Evolutionary conservation across 2,113 vertebrate genomes (phyloP).

Genomic region (Cololabis saira): DNA sequence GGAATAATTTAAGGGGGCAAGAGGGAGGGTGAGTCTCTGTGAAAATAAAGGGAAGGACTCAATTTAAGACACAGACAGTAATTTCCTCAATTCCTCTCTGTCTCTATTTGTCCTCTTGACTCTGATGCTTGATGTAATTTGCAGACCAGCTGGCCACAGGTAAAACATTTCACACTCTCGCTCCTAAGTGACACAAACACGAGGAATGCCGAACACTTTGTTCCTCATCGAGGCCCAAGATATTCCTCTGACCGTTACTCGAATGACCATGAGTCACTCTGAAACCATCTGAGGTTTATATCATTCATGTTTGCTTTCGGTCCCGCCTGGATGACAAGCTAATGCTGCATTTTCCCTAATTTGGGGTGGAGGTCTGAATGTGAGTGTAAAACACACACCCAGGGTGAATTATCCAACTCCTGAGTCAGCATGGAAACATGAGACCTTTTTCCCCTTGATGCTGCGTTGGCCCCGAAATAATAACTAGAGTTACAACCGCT

Average conservation of each 20-base stretch:
- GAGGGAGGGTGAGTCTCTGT: not conserved
- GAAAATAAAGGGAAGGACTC: conserved; percentile 3
- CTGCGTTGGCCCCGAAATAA: conserved; percentile 41
- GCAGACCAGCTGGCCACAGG: conserved; percentile 46
- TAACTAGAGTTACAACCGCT: conserved; percentile 33
- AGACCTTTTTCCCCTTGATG: conserved; percentile 51
- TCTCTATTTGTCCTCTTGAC: conserved; percentile 20
- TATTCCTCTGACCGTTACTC: conserved; percentile 31
- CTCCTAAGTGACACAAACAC: conserved; percentile 28
- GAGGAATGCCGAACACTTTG: conserved; percentile 40
- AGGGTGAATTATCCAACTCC: conserved; percentile 66
- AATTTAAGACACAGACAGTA: not conserved
- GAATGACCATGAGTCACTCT: conserved; percentile 59
- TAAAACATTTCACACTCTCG: conserved; percentile 31
- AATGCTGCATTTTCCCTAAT: conserved; percentile 63
- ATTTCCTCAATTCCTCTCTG: conserved; percentile 18
- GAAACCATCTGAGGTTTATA: conserved; percentile 43
- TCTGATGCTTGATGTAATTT: not conserved
- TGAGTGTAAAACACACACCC: conserved; percentile 32
- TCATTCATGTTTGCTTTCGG: conserved; percentile 40
- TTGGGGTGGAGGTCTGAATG: conserved; percentile 67
- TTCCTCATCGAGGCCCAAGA: conserved; percentile 42
- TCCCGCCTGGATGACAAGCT: conserved; percentile 43
- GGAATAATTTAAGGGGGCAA: not conserved
- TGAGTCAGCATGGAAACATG: conserved; percentile 69